Evolutionary conservation across 2,797 vertebrate genomes (phyloP).

Genomic region (Eremophila alpestris): DNA sequence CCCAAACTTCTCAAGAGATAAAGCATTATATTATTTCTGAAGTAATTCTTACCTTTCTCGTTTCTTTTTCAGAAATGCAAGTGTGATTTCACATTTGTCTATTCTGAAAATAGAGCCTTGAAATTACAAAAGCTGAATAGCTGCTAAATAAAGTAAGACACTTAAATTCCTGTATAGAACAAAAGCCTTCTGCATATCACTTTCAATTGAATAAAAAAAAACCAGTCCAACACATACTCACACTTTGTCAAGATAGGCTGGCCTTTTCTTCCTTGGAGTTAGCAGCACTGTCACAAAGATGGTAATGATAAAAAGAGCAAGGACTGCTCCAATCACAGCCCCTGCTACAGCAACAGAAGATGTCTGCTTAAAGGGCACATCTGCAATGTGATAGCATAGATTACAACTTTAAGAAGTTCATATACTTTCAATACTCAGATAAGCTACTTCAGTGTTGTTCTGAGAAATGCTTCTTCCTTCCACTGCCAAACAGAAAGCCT

Average conservation of each 20-base stretch:
- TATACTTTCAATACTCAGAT: neutral
- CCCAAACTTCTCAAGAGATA: neutral
- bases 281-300: conserved; percentile 90
- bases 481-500: neutral
- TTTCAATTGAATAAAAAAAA: neutral
- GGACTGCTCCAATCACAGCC: conserved; percentile 91
- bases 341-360: conserved; percentile 89
- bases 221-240: conserved; percentile 75
- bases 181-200: neutral
- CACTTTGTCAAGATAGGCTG: conserved; percentile 90
- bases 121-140: neutral
- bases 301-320: conserved; percentile 91
- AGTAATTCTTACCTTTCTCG: neutral
- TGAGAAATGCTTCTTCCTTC: neutral
- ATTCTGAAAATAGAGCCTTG: neutral
- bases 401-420: conserved; percentile 44
- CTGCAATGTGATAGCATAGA: conserved; percentile 79
- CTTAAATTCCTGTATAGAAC: neutral
- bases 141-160: neutral
- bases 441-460: neutral
- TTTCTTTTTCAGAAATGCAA: neutral
- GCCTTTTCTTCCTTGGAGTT: conserved; percentile 84
- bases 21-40: neutral
- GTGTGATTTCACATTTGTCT: neutral
- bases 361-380: conserved; percentile 87